Percentiles rank a stretch among this genome's conserved stretches.
These are phyloP conservation scores for Hiodon tergisus DNA, from an alignment of 2,113 vertebrate species.

Conservation along the genomic window DNA sequence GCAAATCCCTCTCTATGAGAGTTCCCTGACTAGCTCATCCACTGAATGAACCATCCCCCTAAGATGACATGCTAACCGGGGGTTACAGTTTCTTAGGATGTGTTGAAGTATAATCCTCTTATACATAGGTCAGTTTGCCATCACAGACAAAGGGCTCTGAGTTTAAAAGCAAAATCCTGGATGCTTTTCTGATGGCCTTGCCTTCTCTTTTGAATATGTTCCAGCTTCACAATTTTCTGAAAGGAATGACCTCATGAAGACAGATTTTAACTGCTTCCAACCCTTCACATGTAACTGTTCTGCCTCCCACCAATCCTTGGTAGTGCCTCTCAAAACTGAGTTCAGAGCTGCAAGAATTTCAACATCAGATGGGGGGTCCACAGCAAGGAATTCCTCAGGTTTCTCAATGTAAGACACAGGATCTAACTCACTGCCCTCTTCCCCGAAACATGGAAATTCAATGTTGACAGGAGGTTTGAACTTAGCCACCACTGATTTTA, in stretches of 20 bases:
- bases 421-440: neutral
- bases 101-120: neutral
- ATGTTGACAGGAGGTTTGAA: neutral
- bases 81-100: neutral
- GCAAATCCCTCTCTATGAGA: neutral
- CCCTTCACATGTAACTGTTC: neutral
- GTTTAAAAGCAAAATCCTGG: neutral
- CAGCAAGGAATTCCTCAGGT: neutral
- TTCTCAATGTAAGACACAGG: neutral
- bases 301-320: neutral
- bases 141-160: neutral
- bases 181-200: neutral
- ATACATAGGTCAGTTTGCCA: neutral
- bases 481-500: too few species aligned
- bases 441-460: neutral
- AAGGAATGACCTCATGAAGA: neutral
- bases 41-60: neutral
- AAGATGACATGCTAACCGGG: neutral
- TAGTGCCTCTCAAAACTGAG: neutral
- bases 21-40: slow-evolving; percentile 3
- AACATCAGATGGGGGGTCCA: neutral
- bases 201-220: neutral
- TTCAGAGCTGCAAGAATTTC: neutral
- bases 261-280: neutral
- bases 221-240: neutral